These are phyloP conservation scores for Proterorhinus semilunaris DNA, from an alignment of 2,113 vertebrate genomes.

Conservation along the genomic window DNA sequence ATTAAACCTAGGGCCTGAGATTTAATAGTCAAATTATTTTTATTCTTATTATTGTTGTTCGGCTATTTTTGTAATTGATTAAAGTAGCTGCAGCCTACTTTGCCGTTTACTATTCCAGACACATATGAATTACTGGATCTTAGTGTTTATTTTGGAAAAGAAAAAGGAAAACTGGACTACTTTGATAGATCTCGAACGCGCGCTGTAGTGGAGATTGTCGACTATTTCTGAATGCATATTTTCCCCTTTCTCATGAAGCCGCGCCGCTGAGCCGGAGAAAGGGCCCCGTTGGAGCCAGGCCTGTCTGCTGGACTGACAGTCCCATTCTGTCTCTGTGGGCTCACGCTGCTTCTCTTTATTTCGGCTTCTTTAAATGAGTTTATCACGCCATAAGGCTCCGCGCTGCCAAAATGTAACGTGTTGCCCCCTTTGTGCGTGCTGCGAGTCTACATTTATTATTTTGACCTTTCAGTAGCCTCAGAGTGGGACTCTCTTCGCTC, in stretches of 20 bases:
- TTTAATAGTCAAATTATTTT: too few species aligned
- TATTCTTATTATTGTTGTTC: too few species aligned
- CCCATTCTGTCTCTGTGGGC: slow-evolving; percentile 70
- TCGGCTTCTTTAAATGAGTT: slow-evolving; percentile 82
- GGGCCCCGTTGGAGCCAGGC: slow-evolving; percentile 68
- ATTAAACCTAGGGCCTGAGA: too few species aligned
- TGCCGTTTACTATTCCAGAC: too few species aligned
- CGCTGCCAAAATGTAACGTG: slow-evolving; percentile 81
- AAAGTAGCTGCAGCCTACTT: too few species aligned
- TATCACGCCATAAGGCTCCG: slow-evolving; percentile 81
- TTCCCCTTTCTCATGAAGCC: slow-evolving; percentile 25
- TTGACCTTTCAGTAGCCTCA: slow-evolving; percentile 84
- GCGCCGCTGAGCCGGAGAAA: slow-evolving; percentile 49
- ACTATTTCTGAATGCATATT: slow-evolving; percentile 1
- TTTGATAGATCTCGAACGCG: too few species aligned
- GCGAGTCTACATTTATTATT: slow-evolving; percentile 88
- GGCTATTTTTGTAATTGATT: too few species aligned
- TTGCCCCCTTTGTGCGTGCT: slow-evolving; percentile 77
- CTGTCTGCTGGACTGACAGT: slow-evolving; percentile 78
- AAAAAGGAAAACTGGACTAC: too few species aligned
- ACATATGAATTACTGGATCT: too few species aligned
- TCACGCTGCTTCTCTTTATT: slow-evolving; percentile 81
- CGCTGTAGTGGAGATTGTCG: not conserved
- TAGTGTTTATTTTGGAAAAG: too few species aligned
- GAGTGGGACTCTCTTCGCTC: slow-evolving; percentile 70